Evolutionary conservation across 2,888 invertebrate genomes (phyloP), one percentile per base, ranked within the genome.

Genomic region (Tachina fera): DNA sequence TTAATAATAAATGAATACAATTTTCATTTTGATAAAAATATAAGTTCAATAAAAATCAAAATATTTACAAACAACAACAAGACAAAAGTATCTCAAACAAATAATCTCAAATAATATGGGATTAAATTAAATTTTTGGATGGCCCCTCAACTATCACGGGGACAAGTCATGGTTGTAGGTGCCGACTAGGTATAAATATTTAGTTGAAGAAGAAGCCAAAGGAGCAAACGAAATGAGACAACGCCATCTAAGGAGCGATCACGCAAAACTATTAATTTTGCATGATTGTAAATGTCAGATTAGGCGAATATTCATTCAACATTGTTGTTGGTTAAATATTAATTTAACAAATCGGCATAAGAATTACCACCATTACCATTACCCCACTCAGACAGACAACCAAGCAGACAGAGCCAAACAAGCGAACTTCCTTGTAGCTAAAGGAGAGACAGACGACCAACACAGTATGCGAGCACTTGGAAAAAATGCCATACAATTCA

Each of bases 291-390:
- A 83, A 86, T 84, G 86, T 84, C 85, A 86, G 86, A 86, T 86
- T 84, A 86, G 78, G 83, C 83, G 86, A 85, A 82, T 71, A 86
- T 84, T 83, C 87, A 82, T 84, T 87, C 84, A 84, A 84, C 87
- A 79, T 87, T 82, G 65, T 63, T 72, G 79, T 68, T 82, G 78
- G 78, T 68, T 82, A 88, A 86, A 83, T 87, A 88, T 88, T 87
- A 87, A 87, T 87, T 87, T 86, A 87, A 87, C 87, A 88, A 88
- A 87, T 84, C 83, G 86, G 67, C 85, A 79, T 84, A 87, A 84
- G 86, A 87, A 88, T 81, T 84, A 78, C 77, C 70, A 75, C 80
- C 84, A 78, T 51, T 39, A 75, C 80, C 84, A 78, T 51, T 39
- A 51, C 65, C 9, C 22, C 79, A 60, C 43, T 13, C 41, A 49